phyloP scores from a whole-genome alignment of 2,888 invertebrate genomes.

The Lacanobia wlatinum region DNA sequence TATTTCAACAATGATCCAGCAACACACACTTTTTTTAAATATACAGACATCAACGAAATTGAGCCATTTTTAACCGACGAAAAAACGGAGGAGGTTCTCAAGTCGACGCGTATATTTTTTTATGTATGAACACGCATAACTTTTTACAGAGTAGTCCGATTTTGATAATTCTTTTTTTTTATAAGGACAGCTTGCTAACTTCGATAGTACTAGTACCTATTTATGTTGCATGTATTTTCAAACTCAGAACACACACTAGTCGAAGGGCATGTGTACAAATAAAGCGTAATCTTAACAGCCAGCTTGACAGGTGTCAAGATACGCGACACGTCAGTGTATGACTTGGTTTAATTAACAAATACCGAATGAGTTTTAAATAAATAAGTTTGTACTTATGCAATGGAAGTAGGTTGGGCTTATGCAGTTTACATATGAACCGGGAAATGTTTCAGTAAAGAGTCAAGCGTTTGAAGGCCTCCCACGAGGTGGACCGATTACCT shows the following conservation, averaged over 20 bases:
- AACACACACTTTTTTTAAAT: no score
- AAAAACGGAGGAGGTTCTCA: no score
- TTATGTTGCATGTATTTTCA: slow-evolving; percentile 11
- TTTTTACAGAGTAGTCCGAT: no score
- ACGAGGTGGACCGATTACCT: no score
- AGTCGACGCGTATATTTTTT: no score
- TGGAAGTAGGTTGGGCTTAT: slow-evolving; percentile 20
- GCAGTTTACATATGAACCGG: background rate
- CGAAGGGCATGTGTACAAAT: slow-evolving; percentile 23
- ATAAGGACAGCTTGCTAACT: no score
- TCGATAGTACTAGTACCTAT: background rate
- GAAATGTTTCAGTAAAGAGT: background rate
- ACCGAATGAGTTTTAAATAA: slow-evolving; percentile 31
- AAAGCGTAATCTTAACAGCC: slow-evolving; percentile 28
- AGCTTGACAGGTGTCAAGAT: slow-evolving; percentile 51
- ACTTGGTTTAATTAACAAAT: slow-evolving; percentile 15
- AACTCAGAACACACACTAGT: slow-evolving; percentile 8
- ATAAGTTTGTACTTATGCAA: background rate
- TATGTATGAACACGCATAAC: no score
- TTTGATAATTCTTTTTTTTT: no score
- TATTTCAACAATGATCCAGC: no score
- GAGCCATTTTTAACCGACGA: no score
- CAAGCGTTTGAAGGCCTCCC: no score
- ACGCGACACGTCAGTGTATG: slow-evolving; percentile 8
- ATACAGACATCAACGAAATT: no score